Evolutionary conservation across 2,888 invertebrate genomes (phyloP), one percentile per base, ranked within the genome.

Genomic region (Spodoptera exigua): DNA sequence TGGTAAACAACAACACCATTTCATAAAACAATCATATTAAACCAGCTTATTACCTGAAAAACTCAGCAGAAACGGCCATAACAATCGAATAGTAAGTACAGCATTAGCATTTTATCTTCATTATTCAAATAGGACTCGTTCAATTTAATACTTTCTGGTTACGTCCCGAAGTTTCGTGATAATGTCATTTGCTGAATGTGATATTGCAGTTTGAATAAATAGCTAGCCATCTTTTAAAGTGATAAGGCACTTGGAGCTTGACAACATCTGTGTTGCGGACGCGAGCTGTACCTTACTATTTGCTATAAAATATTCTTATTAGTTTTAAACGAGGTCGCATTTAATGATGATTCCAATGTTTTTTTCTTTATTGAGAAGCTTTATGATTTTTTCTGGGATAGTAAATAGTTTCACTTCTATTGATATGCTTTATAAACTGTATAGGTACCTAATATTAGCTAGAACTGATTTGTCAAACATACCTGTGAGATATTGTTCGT

Each of bases 211-310:
- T 45, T 49, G 46, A 68, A 73, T 74, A 80, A 81, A 81, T 76
- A 76, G 76, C 61, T 48, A 55, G 55, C 74, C 72, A 75, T 72
- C 57, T 75, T 74, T 73, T 73, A 67, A 76, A 81, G 72, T 64
- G 62, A 59, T 70, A 65, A 59, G 58, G 70, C 75, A 72, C 80
- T 78, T 71, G 70, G 51, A 70, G 54, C 66, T 68, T 72, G 77
- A 75, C 78, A 72, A 74, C 81, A 81, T 70, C 69, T 80, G 81
- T 44, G 75, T 44, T 64, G 45, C 46, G n/a, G 40, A 57, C 45
- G 9, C 1, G 4, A 16, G 1, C 5, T 5, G 32, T 21, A 10
- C 39, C 32, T 27, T 61, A 57, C 66, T 57, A 41, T 41, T 27
- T 57, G 16, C 18, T 18, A 12, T 2, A 40, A 45, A 53, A 17